Conservation (phyloP, 2,888 invertebrate species). For the Neuroscelio doddi region DNA sequence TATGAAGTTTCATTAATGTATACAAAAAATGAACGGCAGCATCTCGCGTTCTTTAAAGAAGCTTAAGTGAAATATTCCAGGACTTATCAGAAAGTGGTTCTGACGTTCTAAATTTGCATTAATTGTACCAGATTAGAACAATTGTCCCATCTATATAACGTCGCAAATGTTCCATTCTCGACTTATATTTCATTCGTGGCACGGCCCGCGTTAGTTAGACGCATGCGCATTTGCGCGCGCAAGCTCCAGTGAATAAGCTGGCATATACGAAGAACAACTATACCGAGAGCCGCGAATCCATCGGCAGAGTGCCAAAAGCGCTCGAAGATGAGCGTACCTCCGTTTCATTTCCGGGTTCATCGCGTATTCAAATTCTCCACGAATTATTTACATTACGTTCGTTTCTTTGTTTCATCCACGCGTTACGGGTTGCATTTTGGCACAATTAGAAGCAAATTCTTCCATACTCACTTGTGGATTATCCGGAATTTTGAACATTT, state of each 20-base stretch:
- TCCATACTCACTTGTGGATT: too few species aligned
- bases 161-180: slow-evolving; percentile 17
- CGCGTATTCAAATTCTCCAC: not conserved
- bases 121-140: slow-evolving; percentile 40
- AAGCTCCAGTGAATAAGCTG: slow-evolving; percentile 21
- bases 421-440: too few species aligned
- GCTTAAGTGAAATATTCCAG: slow-evolving; percentile 29
- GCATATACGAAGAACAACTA: slow-evolving; percentile 32
- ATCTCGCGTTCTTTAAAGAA: not conserved
- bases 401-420: too few species aligned
- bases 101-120: slow-evolving; percentile 39
- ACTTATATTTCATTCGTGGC: slow-evolving; percentile 16
- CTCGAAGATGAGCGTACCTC: slow-evolving; percentile 24
- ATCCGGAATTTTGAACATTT: too few species aligned
- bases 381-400: too few species aligned
- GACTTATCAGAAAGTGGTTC: slow-evolving; percentile 26
- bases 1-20: too few species aligned
- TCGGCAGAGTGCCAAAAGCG: slow-evolving; percentile 44
- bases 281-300: slow-evolving; percentile 32
- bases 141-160: slow-evolving; percentile 34
- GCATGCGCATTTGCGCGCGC: slow-evolving; percentile 29
- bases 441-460: too few species aligned
- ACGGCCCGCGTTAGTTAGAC: slow-evolving; percentile 13
- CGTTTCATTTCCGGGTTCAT: slow-evolving; percentile 13
- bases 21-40: too few species aligned